A percentile compares a stretch with the other conserved stretches of the same genome.
These are phyloP conservation scores for Aptenodytes patagonicus DNA, from an alignment of 2,113 vertebrate genomes.

Conservation along the genomic window DNA sequence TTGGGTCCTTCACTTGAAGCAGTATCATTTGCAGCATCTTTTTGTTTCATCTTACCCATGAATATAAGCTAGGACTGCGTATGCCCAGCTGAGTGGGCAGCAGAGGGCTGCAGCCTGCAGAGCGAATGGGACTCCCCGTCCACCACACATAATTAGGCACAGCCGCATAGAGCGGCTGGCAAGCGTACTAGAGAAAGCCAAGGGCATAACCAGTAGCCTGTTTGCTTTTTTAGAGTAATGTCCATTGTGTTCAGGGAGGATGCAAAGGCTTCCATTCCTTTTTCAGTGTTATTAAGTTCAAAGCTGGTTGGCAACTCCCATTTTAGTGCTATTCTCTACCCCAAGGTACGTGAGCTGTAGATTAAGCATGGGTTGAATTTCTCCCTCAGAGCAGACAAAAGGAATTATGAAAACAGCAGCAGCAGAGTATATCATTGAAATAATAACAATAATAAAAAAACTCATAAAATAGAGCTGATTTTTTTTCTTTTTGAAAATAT, in stretches of 20 bases:
- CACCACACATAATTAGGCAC: fast-evolving
- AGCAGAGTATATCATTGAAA: background rate
- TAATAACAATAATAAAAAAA: background rate
- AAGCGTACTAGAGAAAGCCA: fast-evolving
- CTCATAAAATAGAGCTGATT: background rate
- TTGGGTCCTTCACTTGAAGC: background rate
- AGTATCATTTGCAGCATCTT: background rate
- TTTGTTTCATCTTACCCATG: background rate
- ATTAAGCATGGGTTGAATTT: background rate
- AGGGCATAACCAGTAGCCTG: too few relatives aligned
- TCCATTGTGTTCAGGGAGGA: background rate
- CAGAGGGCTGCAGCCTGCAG: background rate
- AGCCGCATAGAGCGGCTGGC: background rate
- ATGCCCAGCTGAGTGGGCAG: background rate
- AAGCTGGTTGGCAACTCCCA: background rate
- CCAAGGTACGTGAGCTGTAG: background rate
- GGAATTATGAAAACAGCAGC: background rate
- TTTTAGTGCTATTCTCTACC: background rate
- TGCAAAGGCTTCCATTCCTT: background rate
- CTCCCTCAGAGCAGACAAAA: background rate
- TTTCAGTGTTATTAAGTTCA: background rate
- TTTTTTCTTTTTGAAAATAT: background rate
- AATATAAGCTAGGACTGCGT: background rate
- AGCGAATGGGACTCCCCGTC: background rate
- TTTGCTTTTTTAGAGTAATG: background rate